Evolutionary conservation across 2,888 invertebrate species (phyloP).

Genomic region (Oxycera nigricornis): DNA sequence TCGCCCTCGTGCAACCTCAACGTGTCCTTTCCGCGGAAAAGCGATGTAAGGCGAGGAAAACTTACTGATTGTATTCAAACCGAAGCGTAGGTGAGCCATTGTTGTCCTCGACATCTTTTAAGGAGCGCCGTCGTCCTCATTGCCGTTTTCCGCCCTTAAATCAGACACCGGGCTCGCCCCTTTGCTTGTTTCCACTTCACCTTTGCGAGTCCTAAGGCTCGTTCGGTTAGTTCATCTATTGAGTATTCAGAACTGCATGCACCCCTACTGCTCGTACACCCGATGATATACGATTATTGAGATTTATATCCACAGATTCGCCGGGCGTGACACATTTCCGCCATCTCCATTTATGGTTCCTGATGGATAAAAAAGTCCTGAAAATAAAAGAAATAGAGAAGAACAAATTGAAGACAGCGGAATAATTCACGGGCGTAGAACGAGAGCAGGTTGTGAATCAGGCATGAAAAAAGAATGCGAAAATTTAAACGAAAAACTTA

Average conservation of each 20-base stretch:
- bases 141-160: constrained; percentile 4
- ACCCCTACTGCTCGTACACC: constrained; percentile 43
- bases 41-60: background rate
- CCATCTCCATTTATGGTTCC: constrained; percentile 25
- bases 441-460: background rate
- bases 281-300: constrained; percentile 60
- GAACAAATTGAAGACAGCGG: constrained; percentile 20
- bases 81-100: background rate
- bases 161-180: background rate
- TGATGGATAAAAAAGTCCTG: constrained; percentile 42
- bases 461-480: constrained; percentile 10
- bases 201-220: constrained; percentile 3
- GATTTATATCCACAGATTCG: constrained; percentile 55
- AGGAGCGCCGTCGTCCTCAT: constrained; percentile 8
- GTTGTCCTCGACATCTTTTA: constrained; percentile 24
- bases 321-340: constrained; percentile 43
- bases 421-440: background rate
- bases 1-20: background rate
- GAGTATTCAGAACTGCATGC: constrained; percentile 7
- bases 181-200: background rate
- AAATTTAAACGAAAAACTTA: constrained; percentile 29
- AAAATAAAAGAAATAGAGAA: constrained; percentile 31
- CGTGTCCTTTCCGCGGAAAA: background rate
- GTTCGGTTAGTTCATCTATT: background rate
- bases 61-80: background rate